phyloP scores from a whole-genome alignment of 1,140 invertebrate genomes.

The Diuraphis noxia region DNA sequence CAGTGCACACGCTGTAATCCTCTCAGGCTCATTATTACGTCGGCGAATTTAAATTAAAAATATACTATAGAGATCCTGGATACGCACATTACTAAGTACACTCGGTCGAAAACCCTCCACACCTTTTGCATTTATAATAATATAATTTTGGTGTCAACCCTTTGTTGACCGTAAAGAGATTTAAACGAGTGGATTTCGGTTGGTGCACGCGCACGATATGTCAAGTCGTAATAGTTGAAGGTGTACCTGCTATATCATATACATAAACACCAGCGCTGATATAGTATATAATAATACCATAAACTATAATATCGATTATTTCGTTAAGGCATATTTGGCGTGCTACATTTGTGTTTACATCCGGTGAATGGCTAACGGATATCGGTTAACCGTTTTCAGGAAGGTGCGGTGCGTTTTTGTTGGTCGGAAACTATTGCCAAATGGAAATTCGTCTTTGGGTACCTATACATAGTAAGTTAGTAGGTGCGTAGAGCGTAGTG shows the following conservation, averaged over 20 bases:
- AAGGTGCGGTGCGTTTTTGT: constrained; percentile 5
- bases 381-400: neutral
- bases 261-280: neutral
- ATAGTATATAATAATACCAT: too few species aligned
- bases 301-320: neutral
- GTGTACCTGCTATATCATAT: neutral
- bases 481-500: neutral
- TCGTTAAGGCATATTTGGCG: constrained; percentile 10
- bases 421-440: constrained; percentile 40
- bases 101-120: neutral
- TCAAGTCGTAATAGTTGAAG: neutral
- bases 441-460: neutral
- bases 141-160: neutral
- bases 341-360: neutral
- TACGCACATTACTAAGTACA: neutral
- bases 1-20: neutral
- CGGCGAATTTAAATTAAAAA: constrained; percentile 39
- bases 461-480: neutral
- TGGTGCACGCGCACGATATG: neutral
- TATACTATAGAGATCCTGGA: constrained; percentile 22
- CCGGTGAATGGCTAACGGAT: neutral
- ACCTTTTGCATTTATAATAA: constrained; percentile 20
- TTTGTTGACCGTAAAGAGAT: neutral
- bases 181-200: neutral
- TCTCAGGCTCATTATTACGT: constrained; percentile 15